Percentiles rank a stretch among this genome's conserved stretches.
phyloP scores from a whole-genome alignment of 2,888 invertebrate species.

The Tiliacea citrago region DNA sequence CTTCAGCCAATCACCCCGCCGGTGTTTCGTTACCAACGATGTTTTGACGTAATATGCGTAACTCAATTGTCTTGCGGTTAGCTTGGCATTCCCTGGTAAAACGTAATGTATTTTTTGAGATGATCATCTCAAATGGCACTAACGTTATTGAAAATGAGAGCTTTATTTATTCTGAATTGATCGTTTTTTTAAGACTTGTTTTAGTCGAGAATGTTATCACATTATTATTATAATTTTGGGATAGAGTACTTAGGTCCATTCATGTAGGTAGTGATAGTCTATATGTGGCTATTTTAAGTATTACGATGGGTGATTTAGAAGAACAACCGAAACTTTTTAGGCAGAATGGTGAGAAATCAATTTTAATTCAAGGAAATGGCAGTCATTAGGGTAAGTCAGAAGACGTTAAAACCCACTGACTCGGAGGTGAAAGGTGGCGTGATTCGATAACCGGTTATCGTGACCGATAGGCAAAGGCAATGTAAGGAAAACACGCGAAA shows the following conservation, averaged over 20 bases:
- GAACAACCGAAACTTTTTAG: conserved; percentile 34
- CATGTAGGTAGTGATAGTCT: background rate
- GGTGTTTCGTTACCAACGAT: conserved; percentile 67
- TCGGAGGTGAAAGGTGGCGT: conserved; percentile 57
- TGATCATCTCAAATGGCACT: conserved; percentile 41
- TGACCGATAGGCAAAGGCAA: conserved; percentile 42
- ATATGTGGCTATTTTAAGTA: background rate
- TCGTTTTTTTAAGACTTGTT: conserved; percentile 28
- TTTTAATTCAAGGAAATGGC: conserved; percentile 62
- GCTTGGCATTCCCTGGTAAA: conserved; percentile 54
- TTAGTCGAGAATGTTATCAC: conserved; percentile 6
- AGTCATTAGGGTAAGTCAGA: conserved; percentile 58
- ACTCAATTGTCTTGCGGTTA: conserved; percentile 68
- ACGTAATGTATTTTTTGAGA: conserved; percentile 61
- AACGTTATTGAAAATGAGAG: conserved; percentile 46
- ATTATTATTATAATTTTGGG: background rate
- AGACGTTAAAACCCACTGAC: conserved; percentile 43
- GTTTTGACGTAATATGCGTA: conserved; percentile 67
- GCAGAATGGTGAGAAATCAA: conserved; percentile 51
- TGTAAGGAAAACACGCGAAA: conserved; percentile 36
- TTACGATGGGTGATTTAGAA: background rate
- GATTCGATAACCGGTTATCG: conserved; percentile 60
- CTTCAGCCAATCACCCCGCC: conserved; percentile 65
- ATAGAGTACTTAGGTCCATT: background rate
- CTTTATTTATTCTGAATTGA: conserved; percentile 46